These are phyloP conservation scores for Sphecodes monilicornis DNA, from an alignment of 2,888 invertebrate genomes.

Conservation along the genomic window DNA sequence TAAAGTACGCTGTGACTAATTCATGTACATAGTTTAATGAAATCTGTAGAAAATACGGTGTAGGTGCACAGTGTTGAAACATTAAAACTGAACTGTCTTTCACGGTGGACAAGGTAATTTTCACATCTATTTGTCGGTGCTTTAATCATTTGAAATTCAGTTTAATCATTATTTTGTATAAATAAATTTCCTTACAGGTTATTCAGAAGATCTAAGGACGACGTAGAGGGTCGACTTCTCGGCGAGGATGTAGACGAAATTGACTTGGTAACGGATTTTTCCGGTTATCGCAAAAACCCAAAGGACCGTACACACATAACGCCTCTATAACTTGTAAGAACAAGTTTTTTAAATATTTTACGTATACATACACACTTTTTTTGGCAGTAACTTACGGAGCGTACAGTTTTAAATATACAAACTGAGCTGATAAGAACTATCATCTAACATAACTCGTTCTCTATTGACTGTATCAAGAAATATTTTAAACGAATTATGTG, in stretches of 20 bases:
- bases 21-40: not conserved
- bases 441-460: not conserved
- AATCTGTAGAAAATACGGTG: not conserved
- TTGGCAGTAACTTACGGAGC: not conserved
- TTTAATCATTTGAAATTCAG: constrained; percentile 6
- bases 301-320: constrained; percentile 73
- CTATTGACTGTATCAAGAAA: not conserved
- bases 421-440: not conserved
- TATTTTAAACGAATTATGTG: not conserved
- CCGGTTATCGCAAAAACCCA: constrained; percentile 72
- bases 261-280: constrained; percentile 80
- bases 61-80: not conserved
- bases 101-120: constrained; percentile 40
- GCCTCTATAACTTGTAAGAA: constrained; percentile 60
- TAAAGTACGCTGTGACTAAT: constrained; percentile 40
- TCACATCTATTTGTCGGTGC: not conserved
- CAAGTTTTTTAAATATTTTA: not conserved
- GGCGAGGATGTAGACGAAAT: constrained; percentile 83
- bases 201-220: constrained; percentile 83
- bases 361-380: constrained; percentile 7
- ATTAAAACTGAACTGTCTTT: constrained; percentile 8
- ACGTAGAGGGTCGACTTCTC: constrained; percentile 83
- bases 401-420: not conserved
- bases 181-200: constrained; percentile 79
- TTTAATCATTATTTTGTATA: constrained; percentile 22